A percentile compares a stretch with the other conserved stretches of the same genome.
Conservation (phyloP, 2,888 invertebrate species). For the Drosophila mulleri region DNA sequence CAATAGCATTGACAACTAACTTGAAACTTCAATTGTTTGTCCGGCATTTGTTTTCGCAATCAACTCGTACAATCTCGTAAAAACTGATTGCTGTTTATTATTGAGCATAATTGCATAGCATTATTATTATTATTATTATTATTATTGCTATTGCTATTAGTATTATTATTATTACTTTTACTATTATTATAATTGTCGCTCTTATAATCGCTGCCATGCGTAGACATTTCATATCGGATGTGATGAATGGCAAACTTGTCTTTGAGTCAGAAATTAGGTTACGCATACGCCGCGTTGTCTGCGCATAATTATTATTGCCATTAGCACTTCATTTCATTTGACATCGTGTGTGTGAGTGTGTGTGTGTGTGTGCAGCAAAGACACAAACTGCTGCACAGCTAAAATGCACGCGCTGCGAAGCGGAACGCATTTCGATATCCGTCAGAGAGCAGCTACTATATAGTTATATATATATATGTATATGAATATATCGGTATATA, state of each 20-base stretch:
- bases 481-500: neutral
- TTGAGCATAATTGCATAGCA: constrained; percentile 48
- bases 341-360: constrained; percentile 7
- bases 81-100: constrained; percentile 60
- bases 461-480: constrained; percentile 6
- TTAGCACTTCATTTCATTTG: constrained; percentile 31
- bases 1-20: constrained; percentile 44
- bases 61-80: constrained; percentile 36
- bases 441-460: constrained; percentile 55
- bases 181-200: neutral
- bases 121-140: constrained; percentile 9
- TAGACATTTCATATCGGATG: constrained; percentile 5
- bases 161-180: neutral
- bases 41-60: constrained; percentile 54
- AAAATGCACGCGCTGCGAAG: constrained; percentile 83
- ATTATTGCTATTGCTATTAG: constrained; percentile 13
- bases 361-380: constrained; percentile 36
- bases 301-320: constrained; percentile 47
- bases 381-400: constrained; percentile 50
- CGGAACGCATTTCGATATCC: constrained; percentile 84
- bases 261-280: constrained; percentile 49
- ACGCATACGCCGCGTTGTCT: constrained; percentile 48
- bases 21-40: constrained; percentile 46
- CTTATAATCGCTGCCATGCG: neutral
- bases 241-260: constrained; percentile 2